Evolutionary conservation across 2,888 invertebrate species (phyloP).

Genomic region (Leptopterna dolabrata): DNA sequence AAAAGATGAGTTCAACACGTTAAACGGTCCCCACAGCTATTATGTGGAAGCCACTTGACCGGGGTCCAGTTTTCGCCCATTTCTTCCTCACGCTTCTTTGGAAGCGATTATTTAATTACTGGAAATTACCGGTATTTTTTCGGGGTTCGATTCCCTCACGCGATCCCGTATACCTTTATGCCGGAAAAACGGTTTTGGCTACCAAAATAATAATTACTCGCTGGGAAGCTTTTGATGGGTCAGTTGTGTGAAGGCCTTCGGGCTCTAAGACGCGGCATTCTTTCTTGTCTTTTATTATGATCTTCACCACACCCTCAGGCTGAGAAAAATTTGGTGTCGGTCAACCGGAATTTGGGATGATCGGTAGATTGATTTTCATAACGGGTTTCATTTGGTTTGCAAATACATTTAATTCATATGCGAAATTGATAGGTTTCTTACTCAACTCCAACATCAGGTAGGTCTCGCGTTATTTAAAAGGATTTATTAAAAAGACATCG

Average conservation of each 20-base stretch:
- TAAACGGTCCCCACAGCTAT: neutral
- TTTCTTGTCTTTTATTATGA: neutral
- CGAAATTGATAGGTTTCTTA: too few species aligned
- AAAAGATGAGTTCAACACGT: neutral
- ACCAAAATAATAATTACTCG: conserved; percentile 1
- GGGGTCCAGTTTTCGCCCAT: conserved; percentile 7
- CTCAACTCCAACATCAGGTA: too few species aligned
- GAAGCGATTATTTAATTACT: conserved; percentile 21
- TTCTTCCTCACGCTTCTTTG: conserved; percentile 14
- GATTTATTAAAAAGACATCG: too few species aligned
- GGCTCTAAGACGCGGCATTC: neutral
- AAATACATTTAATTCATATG: too few species aligned
- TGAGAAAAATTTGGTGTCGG: neutral
- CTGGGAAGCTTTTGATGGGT: neutral
- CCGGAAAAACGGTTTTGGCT: neutral
- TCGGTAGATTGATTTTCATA: too few species aligned
- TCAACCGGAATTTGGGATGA: neutral
- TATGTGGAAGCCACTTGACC: neutral
- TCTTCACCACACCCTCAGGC: neutral
- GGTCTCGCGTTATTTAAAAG: too few species aligned
- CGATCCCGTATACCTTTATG: neutral
- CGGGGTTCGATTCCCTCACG: neutral
- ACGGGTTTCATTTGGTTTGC: too few species aligned
- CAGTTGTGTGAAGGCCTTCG: neutral
- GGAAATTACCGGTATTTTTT: conserved; percentile 5